phyloP scores from a whole-genome alignment of 2,888 invertebrate genomes.

The Tethea ocularis region DNA sequence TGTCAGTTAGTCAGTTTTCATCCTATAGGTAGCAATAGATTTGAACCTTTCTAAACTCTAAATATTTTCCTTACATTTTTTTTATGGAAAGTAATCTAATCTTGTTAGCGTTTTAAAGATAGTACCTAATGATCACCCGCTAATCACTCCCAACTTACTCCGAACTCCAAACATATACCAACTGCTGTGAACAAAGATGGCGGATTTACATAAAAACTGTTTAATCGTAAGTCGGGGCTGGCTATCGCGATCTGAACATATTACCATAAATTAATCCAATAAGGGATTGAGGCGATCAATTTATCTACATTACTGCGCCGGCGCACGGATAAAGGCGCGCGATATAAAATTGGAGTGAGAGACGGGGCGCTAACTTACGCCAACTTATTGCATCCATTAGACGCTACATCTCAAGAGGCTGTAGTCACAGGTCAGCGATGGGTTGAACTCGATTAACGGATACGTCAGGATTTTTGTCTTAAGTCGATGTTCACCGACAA shows the following conservation, averaged over 20 bases:
- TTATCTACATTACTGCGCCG: slow-evolving; percentile 67
- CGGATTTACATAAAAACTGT: slow-evolving; percentile 78
- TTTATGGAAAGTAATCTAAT: no score
- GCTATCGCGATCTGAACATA: slow-evolving; percentile 73
- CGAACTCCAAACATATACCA: slow-evolving; percentile 37
- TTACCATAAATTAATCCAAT: slow-evolving; percentile 75
- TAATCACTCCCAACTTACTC: not conserved
- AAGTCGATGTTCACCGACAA: no score
- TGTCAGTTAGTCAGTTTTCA: no score
- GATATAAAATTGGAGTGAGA: slow-evolving; percentile 35
- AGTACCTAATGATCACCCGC: not conserved
- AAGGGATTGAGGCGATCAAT: slow-evolving; percentile 70
- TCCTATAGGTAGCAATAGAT: no score
- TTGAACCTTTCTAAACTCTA: no score
- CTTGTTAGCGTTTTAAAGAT: no score
- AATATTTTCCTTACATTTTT: no score
- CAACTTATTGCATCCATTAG: slow-evolving; percentile 63
- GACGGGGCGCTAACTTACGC: slow-evolving; percentile 41
- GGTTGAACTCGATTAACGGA: slow-evolving; percentile 6
- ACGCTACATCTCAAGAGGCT: slow-evolving; percentile 20
- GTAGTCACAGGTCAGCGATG: slow-evolving; percentile 10
- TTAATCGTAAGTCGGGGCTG: slow-evolving; percentile 73
- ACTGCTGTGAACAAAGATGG: slow-evolving; percentile 73
- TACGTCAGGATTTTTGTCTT: not conserved
- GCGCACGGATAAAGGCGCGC: slow-evolving; percentile 48